Evolutionary conservation across 2,888 invertebrate genomes (phyloP), one percentile per base, ranked within the genome.

Genomic region (Rhingia rostrata): DNA sequence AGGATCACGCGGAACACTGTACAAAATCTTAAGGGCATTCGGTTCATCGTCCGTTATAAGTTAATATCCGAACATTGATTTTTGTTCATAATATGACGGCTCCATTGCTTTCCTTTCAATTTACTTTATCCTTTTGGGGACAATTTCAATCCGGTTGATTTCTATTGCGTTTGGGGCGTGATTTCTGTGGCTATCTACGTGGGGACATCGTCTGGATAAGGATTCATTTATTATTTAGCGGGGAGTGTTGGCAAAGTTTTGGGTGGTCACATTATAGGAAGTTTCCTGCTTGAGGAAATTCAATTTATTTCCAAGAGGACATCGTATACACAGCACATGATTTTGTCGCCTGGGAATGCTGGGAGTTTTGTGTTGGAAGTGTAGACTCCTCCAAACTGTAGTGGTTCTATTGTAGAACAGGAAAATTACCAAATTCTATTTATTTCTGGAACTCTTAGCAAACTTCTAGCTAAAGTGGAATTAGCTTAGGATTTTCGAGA

Each of bases 41-140:
- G 83, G 73, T 84, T 75, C 74, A 80, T 84, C 80, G 74, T 84
- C 80, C 80, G 80, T 84, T 84, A 84, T 84, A 84, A 84, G 84
- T 84, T 84, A 84, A 84, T 84, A 84, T 84, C 79, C 74, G 69
- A 84, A 69, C 80, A 84, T 80, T 84, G 84, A 84, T 84, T 84
- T 74, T 80, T 74, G 69, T 69, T 74, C 80, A 79, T 84, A 84
- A 84, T 80, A 84, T 79, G 80, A 80, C 74, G 80, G 69, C 73
- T 69, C 58, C 80, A 58, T 37, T 67, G 74, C 73, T 80, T 84
- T 84, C 84, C 80, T 84, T 80, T 79, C 84, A 84, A 84, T 84
- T 84, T 84, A 64, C 58, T 80, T 80, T 80, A 84, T 84, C 84
- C 84, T 63, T 80, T 74, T 79, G 84, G 84, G 83, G 74, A 84